Evolutionary conservation across 2,797 vertebrate genomes (phyloP).

Genomic region (Melanotaenia boesemani): DNA sequence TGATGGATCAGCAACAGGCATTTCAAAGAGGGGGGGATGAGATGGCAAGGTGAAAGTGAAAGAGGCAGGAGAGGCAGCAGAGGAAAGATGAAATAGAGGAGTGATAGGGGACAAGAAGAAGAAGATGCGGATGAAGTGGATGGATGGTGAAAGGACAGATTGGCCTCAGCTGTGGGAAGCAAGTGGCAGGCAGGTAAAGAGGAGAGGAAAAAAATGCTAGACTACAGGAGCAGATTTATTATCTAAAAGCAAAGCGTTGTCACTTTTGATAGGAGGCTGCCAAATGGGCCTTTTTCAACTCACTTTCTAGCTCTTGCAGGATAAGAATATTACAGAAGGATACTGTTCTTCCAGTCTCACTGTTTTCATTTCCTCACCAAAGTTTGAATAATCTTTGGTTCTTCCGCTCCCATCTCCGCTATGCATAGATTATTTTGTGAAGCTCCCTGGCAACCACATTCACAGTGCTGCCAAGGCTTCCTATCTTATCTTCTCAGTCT

Average conservation of each 20-base stretch:
- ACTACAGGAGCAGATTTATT: constrained; percentile 29
- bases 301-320: constrained; percentile 14
- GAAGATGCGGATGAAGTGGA: constrained; percentile 68
- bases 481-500: constrained; percentile 59
- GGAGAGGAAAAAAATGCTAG: neutral
- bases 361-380: constrained; percentile 71
- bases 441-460: constrained; percentile 53
- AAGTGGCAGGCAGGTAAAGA: constrained; percentile 13
- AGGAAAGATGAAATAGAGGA: constrained; percentile 59
- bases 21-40: constrained; percentile 61
- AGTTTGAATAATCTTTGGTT: constrained; percentile 55
- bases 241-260: constrained; percentile 25
- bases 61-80: constrained; percentile 31
- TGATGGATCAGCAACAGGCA: constrained; percentile 75
- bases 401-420: constrained; percentile 38
- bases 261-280: constrained; percentile 34
- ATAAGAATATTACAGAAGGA: constrained; percentile 49
- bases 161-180: constrained; percentile 49
- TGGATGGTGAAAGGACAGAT: constrained; percentile 60
- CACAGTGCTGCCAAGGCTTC: constrained; percentile 19
- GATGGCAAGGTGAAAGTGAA: constrained; percentile 55
- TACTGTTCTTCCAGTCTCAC: constrained; percentile 37
- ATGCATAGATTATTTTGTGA: constrained; percentile 49
- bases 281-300: constrained; percentile 36
- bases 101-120: constrained; percentile 44